Evolutionary conservation across 2,113 vertebrate species (phyloP), one percentile per base, ranked within the genome.

Genomic region (Gambusia affinis): DNA sequence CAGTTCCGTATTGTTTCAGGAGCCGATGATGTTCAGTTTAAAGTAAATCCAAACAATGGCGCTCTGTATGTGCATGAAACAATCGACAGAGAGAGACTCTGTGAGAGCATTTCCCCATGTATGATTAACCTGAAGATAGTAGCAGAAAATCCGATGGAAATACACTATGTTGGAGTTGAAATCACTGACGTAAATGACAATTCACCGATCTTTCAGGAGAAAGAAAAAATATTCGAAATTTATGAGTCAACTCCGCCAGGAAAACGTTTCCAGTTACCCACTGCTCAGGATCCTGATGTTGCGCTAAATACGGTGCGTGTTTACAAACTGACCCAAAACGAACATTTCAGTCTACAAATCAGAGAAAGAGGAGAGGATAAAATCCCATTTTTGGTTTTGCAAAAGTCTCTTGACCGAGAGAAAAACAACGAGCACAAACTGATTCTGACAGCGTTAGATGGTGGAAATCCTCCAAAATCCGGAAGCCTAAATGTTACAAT

Each of bases 181-280:
- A 87, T 95, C 0, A 44, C 64, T 0, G 93, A 94, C 64, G 64
- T 93, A 28, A 95, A 94, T 39, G 93, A 94, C 29, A 64, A 94
- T 79, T 79, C 88, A 0, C 91, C 94, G 0, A 83, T 1, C 1
- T 94, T 94, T 51, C 17, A 77, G n/a, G 91, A 91, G 14, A 57
- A 81, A 1, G 86, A 92, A 17, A 76, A 88, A 11, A 7, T 24
- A 35, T 0, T 94, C 2, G 92, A 94, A 35, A 93, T 94, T 0
- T 0, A 17, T 0, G 94, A 94, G 27, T 73, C 86, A 0, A 85
- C 80, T 4, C 10, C 57, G 0, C 35, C 65, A 1, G 94, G 90
- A 0, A 85, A 60, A 67, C 89, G 87, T 1, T 91, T 93, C 3
- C 85, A 93, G 8, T 64, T 94, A 22, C 89, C 89, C 15, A 15